Conservation (phyloP, 2,888 invertebrate genomes). For the Adelphocoris suturalis region DNA sequence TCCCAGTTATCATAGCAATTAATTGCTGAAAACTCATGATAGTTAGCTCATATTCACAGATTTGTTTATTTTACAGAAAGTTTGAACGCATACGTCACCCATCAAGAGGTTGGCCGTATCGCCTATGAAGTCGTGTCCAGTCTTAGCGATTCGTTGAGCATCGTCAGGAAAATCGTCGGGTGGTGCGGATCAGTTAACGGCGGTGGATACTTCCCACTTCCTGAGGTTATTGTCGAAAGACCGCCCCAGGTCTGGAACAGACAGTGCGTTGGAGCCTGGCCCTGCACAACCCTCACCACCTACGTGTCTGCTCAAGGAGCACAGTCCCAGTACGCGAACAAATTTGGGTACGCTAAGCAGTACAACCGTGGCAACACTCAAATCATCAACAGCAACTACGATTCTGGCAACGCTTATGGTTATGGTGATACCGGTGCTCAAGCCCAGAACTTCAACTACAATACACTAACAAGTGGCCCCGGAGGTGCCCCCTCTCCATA, state of each 20-base stretch:
- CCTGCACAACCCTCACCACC: background rate
- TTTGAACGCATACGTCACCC: background rate
- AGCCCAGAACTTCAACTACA: too few relatives aligned
- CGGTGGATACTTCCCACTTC: background rate
- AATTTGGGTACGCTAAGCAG: background rate
- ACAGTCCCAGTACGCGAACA: background rate
- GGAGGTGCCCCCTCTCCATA: too few relatives aligned
- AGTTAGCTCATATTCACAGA: too few relatives aligned
- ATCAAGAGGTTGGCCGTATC: background rate
- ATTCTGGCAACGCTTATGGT: background rate
- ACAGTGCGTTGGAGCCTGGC: background rate
- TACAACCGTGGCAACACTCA: background rate
- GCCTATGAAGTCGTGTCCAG: background rate
- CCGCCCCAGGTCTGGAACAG: background rate
- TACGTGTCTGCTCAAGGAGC: background rate
- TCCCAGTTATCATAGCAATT: too few relatives aligned
- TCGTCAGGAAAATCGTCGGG: background rate
- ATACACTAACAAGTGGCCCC: too few relatives aligned
- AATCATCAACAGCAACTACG: conserved; percentile 22
- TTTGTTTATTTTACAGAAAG: background rate
- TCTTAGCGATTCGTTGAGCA: conserved; percentile 1
- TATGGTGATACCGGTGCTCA: background rate
- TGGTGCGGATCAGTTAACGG: background rate
- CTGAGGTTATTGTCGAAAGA: background rate
- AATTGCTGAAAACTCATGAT: too few relatives aligned